Percentiles rank a stretch among this genome's conserved stretches.
Evolutionary conservation across 1,140 invertebrate genomes (phyloP).

Genomic region (Lamellibrachia luymesi): DNA sequence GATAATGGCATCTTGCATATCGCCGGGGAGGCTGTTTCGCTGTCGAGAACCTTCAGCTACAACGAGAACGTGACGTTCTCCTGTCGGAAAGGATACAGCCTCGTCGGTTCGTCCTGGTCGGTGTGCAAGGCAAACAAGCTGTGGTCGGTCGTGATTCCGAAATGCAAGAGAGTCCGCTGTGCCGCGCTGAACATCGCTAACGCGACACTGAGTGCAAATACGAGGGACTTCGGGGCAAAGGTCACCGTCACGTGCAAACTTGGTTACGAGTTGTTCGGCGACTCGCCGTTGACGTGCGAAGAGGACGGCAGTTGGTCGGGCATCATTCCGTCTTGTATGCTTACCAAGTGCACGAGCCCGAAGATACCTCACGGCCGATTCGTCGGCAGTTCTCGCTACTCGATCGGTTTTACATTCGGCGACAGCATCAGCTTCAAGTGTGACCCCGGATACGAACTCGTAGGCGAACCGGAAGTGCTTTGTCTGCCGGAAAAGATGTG

Average conservation of each 20-base stretch:
- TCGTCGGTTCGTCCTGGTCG: conserved; percentile 25
- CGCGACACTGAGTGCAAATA: not conserved
- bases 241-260: conserved; percentile 64
- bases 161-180: conserved; percentile 19
- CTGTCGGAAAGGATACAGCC: conserved; percentile 28
- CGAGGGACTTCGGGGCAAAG: not conserved
- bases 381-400: conserved; percentile 12
- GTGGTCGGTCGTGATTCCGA: conserved; percentile 30
- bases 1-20: conserved; percentile 12
- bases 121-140: conserved; percentile 12
- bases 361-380: conserved; percentile 18
- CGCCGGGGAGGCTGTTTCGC: not conserved
- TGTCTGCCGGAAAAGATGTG: conserved; percentile 41
- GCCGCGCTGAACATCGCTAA: conserved; percentile 23
- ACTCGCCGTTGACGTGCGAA: conserved; percentile 66
- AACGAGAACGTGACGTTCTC: conserved; percentile 22
- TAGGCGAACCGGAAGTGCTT: conserved; percentile 44
- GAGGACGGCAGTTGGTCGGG: conserved; percentile 46
- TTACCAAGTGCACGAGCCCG: conserved; percentile 34
- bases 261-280: conserved; percentile 79
- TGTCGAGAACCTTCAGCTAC: conserved; percentile 15
- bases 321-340: conserved; percentile 51
- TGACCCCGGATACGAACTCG: conserved; percentile 61
- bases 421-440: conserved; percentile 41
- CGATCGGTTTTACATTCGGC: conserved; percentile 25